Conservation (phyloP, 2,888 invertebrate genomes). For the Theodoxus fluviatilis region DNA sequence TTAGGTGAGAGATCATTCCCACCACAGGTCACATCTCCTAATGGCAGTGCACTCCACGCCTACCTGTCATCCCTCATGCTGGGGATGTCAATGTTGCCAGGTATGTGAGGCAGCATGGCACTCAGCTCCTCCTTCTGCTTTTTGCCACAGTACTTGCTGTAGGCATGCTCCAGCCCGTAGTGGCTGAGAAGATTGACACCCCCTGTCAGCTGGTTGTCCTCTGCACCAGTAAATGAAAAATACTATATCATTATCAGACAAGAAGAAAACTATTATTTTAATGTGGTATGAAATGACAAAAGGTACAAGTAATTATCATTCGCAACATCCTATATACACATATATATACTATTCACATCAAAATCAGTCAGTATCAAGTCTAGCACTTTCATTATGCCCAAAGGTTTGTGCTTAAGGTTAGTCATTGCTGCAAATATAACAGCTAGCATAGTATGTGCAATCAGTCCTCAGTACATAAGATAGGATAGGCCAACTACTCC, state of each 20-base stretch:
- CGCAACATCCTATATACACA: no score
- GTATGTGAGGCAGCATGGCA: slow-evolving; percentile 92
- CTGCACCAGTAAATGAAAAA: slow-evolving; percentile 49
- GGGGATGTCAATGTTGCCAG: slow-evolving; percentile 93
- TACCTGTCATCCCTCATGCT: slow-evolving; percentile 75
- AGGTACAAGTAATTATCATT: no score
- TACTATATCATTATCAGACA: not conserved
- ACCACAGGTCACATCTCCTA: no score
- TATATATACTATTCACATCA: not conserved
- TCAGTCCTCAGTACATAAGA: no score
- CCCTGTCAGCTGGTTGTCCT: slow-evolving; percentile 75
- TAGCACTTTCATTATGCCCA: not conserved
- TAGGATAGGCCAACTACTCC: no score
- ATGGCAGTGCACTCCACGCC: slow-evolving; percentile 29
- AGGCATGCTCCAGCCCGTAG: slow-evolving; percentile 95
- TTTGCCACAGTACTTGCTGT: slow-evolving; percentile 96
- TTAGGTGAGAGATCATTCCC: no score
- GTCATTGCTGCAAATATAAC: no score
- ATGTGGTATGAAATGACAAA: not conserved
- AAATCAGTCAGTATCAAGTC: not conserved
- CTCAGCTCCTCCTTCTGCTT: slow-evolving; percentile 89
- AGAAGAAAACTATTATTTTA: not conserved
- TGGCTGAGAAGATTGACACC: slow-evolving; percentile 96
- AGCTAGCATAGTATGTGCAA: no score
- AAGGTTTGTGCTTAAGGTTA: not conserved